Conservation (phyloP, 1,140 invertebrate species). For the Chironomus tepperi region DNA sequence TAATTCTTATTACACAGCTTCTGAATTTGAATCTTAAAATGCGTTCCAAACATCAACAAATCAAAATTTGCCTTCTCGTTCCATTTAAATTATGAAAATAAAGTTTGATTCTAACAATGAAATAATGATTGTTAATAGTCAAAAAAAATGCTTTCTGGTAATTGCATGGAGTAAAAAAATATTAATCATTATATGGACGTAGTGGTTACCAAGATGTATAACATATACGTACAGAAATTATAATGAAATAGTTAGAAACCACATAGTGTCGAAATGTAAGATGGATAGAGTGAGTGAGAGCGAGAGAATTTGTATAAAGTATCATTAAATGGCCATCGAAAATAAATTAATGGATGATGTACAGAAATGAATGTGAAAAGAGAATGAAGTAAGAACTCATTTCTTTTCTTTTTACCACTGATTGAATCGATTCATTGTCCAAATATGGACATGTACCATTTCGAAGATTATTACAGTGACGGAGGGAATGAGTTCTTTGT, state of each 20-base stretch:
- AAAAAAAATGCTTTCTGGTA: conserved; percentile 15
- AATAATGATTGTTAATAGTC: conserved; percentile 16
- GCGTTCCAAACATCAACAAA: not conserved
- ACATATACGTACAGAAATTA: not conserved
- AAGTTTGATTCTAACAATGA: not conserved
- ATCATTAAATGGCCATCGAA: conserved; percentile 19
- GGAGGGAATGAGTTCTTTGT: not conserved
- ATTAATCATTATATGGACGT: conserved; percentile 15
- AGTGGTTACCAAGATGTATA: not conserved
- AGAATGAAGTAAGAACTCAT: not conserved
- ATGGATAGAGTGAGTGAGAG: not conserved
- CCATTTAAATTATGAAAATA: not conserved
- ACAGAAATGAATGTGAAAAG: not conserved
- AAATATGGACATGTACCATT: not conserved
- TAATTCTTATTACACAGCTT: too few relatives aligned
- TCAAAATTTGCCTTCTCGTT: not conserved
- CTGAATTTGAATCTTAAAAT: too few relatives aligned
- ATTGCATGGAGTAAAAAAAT: conserved; percentile 7
- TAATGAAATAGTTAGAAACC: not conserved
- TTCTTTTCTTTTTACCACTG: not conserved
- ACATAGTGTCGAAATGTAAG: not conserved
- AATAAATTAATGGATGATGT: conserved; percentile 19
- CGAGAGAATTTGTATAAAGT: not conserved
- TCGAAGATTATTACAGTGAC: conserved; percentile 14
- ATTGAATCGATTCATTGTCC: conserved; percentile 17